Percentiles rank a stretch among this genome's conserved stretches.
phyloP scores from a whole-genome alignment of 2,113 vertebrate species.

The Meriones unguiculatus region DNA sequence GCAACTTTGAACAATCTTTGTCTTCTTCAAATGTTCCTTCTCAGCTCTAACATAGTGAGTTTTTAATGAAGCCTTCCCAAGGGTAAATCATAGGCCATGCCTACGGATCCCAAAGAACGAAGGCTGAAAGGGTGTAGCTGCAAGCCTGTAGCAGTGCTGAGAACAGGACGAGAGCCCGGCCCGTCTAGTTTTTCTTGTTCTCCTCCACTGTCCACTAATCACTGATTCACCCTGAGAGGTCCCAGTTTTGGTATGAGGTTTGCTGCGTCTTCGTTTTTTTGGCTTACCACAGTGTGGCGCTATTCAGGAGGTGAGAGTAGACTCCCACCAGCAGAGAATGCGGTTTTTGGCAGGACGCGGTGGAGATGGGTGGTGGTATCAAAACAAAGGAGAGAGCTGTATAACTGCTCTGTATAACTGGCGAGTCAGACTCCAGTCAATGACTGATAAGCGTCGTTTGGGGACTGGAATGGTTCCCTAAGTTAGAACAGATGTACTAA shows the following conservation, averaged over 20 bases:
- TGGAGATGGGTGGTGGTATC: constrained; percentile 31
- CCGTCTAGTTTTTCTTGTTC: neutral
- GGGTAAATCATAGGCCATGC: neutral
- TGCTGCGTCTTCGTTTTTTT: neutral
- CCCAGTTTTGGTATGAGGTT: neutral
- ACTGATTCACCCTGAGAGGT: neutral
- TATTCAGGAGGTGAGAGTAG: neutral
- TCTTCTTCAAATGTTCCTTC: neutral
- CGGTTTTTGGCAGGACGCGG: constrained; percentile 13
- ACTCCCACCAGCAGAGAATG: neutral
- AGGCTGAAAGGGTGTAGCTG: neutral
- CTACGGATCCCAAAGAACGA: neutral
- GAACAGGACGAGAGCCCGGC: neutral
- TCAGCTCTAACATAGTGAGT: neutral
- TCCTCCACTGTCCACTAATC: neutral
- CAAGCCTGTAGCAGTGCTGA: neutral
- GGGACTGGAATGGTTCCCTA: constrained; percentile 39
- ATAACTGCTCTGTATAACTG: constrained; percentile 13
- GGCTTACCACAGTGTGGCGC: neutral
- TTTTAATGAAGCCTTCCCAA: neutral
- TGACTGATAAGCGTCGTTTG: constrained; percentile 38
- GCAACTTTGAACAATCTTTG: neutral
- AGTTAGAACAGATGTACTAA: constrained; percentile 40
- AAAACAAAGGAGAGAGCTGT: constrained; percentile 3
- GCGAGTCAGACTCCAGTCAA: constrained; percentile 56